Percentiles rank a stretch among this genome's conserved stretches.
These are phyloP conservation scores for Melieria crassipennis DNA, from an alignment of 2,888 invertebrate genomes.

Conservation along the genomic window DNA sequence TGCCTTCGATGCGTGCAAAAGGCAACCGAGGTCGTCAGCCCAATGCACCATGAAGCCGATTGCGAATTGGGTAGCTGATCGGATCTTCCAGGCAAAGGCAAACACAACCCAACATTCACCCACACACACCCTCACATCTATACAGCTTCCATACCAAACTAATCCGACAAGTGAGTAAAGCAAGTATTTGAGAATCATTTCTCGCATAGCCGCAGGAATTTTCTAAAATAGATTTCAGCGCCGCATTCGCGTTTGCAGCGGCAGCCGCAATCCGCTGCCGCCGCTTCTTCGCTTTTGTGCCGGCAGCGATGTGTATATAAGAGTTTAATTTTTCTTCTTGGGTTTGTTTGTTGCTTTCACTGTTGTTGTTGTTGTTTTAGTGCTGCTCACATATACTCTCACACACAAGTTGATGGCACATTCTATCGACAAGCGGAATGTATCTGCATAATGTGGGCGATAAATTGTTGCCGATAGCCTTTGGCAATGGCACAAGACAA, in stretches of 20 bases:
- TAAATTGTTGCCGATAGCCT: constrained; percentile 46
- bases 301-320: neutral
- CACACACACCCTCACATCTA: neutral
- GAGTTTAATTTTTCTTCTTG: neutral
- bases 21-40: too few species aligned
- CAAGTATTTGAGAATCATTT: constrained; percentile 10
- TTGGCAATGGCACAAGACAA: constrained; percentile 49
- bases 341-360: neutral
- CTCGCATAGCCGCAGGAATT: neutral
- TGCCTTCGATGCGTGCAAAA: too few species aligned
- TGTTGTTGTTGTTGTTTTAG: neutral
- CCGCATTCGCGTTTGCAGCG: too few species aligned
- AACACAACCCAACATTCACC: too few species aligned
- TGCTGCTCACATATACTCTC: too few species aligned
- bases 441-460: constrained; percentile 40
- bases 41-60: too few species aligned
- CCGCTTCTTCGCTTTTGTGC: neutral
- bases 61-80: too few species aligned
- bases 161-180: constrained; percentile 13
- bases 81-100: too few species aligned
- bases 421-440: neutral
- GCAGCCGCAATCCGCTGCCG: too few species aligned
- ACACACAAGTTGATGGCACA: neutral
- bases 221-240: neutral
- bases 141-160: constrained; percentile 2